Base-by-base conservation (phyloP, 2,797 vertebrate species). In the Helarctos malayanus region DNA sequence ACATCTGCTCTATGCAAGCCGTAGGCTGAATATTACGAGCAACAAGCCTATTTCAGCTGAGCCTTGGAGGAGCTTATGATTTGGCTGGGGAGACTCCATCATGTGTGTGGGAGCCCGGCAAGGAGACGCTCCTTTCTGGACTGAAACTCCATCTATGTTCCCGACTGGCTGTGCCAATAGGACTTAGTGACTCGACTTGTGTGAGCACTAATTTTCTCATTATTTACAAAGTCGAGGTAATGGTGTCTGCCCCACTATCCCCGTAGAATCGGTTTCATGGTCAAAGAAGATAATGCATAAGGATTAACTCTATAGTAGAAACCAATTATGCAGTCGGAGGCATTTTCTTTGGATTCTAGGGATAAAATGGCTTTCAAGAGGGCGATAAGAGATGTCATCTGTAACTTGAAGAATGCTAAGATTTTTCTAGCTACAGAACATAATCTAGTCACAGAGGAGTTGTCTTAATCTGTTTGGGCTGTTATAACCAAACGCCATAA, bases 301-400 rank as follows among this genome's bases (percentile, higher is more conserved):
- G 41, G 25, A 88, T 89, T 90, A 19, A n/a, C 84, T 93, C 92
- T 94, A 73, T 49, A 75, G 57, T 71, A 65, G 52, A 49, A 86
- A 85, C 41, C 32, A 69, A 80, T 78, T 63, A 61, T 32, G 45
- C 63, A 79, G 5, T 23, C 23, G 27, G 47, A 76, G 52, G 52
- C 15, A 1, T 54, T 91, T 47, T 69, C 94, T 71, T 35, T 69
- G 83, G 61, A 57, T 81, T 68, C 81, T 47, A 23, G 63, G 9
- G 71, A 59, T 18, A 21, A 65, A 78, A 78, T 4, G 80, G 47
- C 56, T 84, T 89, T 61, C 69, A 4, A 47, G 54, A 25, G 13
- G 45, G 68, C 27, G 27, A 38, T 23, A 8, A 45, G 82, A n/a
- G 49, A 73, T 11, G 59, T 27, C 25, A 38, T 38, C 41, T 84